Evolutionary conservation across 2,797 vertebrate genomes (phyloP), one percentile per base, ranked within the genome.

Genomic region (Synaphobranchus kaupii): DNA sequence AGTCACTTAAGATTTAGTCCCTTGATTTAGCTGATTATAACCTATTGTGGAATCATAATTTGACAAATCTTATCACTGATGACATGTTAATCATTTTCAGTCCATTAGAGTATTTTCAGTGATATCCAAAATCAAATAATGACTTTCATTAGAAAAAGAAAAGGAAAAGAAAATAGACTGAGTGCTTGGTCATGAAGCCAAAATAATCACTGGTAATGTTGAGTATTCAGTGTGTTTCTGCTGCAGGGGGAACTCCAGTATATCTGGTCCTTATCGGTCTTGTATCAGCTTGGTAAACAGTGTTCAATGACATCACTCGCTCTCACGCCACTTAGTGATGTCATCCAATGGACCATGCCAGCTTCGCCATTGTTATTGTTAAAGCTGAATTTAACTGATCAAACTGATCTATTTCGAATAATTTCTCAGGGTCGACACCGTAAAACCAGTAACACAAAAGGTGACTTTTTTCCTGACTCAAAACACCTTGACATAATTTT

Each of bases 221-320:
- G 66, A 15, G 82, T 60, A 83, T 89, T 86, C 87, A 71, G 56
- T 85, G 44, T 60, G 66, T 73, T 88, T 54, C 34, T 84, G 85
- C 15, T 84, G 34, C 54, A 83, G 68, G 63, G 85, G 48, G 3
- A 31, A 39, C 54, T 86, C 52, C 48, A 50, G 83, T 83, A 88
- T 68, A 71, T 84, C 50, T 87, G 25, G 78, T 90, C 84, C 58
- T 89, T 88, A 89, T 88, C 58, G 39, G 39, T 60, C 73, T 84
- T 76, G 5, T 89, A 89, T 92, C 87, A 88, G 86, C 88, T 90
- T 88, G 86, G 89, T 87, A 87, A 89, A 91, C 89, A 90, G 20
- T 52, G 28, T 52, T 76, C 84, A 82, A 88, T 90, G 89, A 88
- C 88, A 85, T 92, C 90, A 92, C 85, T 54, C 22, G 22, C 60